phyloP scores from a whole-genome alignment of 92 coral and sea anemone genomes.

The Plumapathes pennacea region DNA sequence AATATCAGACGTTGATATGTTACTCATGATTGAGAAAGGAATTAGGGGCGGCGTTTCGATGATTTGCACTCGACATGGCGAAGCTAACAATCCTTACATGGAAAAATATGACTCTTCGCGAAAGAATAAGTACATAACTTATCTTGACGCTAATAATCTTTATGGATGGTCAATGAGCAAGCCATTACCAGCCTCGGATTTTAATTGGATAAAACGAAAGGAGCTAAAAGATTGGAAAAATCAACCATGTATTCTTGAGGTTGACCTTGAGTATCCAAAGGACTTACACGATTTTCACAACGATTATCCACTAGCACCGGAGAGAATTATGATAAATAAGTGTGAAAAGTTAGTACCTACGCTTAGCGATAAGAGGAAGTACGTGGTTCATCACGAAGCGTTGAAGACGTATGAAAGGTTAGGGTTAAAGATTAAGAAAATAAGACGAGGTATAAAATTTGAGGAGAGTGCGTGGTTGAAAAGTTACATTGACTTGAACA shows the following conservation, averaged over 20 bases:
- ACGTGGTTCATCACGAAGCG: slow-evolving; percentile 24
- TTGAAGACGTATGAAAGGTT: slow-evolving; percentile 14
- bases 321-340: neutral
- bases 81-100: too few species aligned
- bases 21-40: too few species aligned
- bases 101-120: too few species aligned
- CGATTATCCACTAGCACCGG: slow-evolving; percentile 45
- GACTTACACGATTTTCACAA: slow-evolving; percentile 29
- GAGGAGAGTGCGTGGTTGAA: slow-evolving; percentile 40
- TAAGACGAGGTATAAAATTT: slow-evolving; percentile 42
- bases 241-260: slow-evolving; percentile 27
- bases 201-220: slow-evolving; percentile 29
- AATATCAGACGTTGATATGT: too few species aligned
- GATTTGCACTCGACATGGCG: too few species aligned
- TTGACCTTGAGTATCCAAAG: slow-evolving; percentile 24
- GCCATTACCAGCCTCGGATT: slow-evolving; percentile 7
- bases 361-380: slow-evolving; percentile 18
- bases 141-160: slow-evolving; percentile 24
- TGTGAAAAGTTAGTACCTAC: slow-evolving; percentile 26
- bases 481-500: slow-evolving; percentile 31
- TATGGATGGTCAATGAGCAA: slow-evolving; percentile 49
- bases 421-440: slow-evolving; percentile 31
- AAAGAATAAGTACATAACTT: too few species aligned
- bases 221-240: slow-evolving; percentile 16
- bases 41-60: too few species aligned